Conservation (phyloP, 2,797 vertebrate genomes). For the Pseudochromis fuscus region DNA sequence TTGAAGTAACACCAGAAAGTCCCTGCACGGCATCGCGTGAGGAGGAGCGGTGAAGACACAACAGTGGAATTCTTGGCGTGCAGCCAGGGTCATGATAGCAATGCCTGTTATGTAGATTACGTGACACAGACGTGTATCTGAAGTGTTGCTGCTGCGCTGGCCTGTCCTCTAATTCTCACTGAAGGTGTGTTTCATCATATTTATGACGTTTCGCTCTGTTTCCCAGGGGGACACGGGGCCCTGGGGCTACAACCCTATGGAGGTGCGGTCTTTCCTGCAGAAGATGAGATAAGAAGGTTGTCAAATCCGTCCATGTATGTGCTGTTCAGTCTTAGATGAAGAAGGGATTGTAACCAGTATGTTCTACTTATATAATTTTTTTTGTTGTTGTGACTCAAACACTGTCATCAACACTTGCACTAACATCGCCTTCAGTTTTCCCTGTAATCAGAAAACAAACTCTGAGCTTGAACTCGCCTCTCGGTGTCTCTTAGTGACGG, state of each 20-base stretch:
- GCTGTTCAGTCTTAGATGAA: too few relatives aligned
- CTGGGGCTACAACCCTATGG: neutral
- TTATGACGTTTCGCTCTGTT: neutral
- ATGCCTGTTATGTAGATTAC: neutral
- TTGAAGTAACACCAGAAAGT: neutral
- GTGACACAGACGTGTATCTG: neutral
- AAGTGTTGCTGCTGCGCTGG: too few relatives aligned
- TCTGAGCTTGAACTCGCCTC: constrained; percentile 26
- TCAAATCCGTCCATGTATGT: too few relatives aligned
- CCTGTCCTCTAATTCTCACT: too few relatives aligned
- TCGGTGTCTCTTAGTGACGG: constrained; percentile 75
- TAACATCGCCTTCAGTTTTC: neutral
- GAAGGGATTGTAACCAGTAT: neutral
- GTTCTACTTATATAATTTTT: neutral
- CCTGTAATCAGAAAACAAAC: neutral
- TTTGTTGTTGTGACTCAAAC: neutral
- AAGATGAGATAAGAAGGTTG: constrained; percentile 79
- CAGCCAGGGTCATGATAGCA: neutral
- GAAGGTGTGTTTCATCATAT: too few relatives aligned
- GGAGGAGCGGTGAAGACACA: neutral
- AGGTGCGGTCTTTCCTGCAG: constrained; percentile 87
- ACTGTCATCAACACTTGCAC: neutral
- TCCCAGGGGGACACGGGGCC: neutral
- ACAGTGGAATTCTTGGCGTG: constrained; percentile 20
- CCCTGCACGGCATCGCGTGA: neutral